Evolutionary conservation across 2,888 invertebrate genomes (phyloP).

Genomic region (Lithodes maja): DNA sequence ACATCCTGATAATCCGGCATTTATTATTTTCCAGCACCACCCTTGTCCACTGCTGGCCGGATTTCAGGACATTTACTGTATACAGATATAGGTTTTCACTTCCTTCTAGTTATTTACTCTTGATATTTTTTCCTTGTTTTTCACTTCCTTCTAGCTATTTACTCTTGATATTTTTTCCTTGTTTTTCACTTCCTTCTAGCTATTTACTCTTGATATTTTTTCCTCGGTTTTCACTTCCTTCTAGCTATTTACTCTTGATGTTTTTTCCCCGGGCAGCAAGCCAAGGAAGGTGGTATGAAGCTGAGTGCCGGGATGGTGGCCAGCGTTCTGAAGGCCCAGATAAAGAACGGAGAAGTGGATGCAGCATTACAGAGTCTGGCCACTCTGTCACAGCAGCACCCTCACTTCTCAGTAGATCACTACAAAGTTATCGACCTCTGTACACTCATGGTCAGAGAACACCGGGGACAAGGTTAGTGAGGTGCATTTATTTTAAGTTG

Average conservation of each 20-base stretch:
- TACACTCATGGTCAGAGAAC: slow-evolving; percentile 29
- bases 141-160: too few species aligned
- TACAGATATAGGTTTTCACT: too few species aligned
- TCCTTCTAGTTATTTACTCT: too few species aligned
- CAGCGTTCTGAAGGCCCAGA: slow-evolving; percentile 24
- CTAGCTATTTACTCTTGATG: too few species aligned
- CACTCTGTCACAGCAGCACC: slow-evolving; percentile 7
- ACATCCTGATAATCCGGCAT: too few species aligned
- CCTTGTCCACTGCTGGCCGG: too few species aligned
- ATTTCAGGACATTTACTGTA: too few species aligned
- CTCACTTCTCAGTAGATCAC: slow-evolving; percentile 33
- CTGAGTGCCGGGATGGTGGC: slow-evolving; percentile 49
- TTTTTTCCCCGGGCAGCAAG: slow-evolving; percentile 10
- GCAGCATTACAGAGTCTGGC: slow-evolving; percentile 18
- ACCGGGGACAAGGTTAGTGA: slow-evolving; percentile 20
- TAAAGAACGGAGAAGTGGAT: slow-evolving; percentile 1
- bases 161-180: too few species aligned
- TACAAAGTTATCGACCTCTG: slow-evolving; percentile 55
- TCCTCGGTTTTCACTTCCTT: not conserved
- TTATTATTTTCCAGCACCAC: too few species aligned
- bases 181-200: too few species aligned
- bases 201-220: not conserved
- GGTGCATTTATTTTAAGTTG: not conserved
- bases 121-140: too few species aligned
- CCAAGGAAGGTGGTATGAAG: slow-evolving; percentile 21